Evolutionary conservation across 2,888 invertebrate species (phyloP).

Genomic region (Drosophila tripunctata): DNA sequence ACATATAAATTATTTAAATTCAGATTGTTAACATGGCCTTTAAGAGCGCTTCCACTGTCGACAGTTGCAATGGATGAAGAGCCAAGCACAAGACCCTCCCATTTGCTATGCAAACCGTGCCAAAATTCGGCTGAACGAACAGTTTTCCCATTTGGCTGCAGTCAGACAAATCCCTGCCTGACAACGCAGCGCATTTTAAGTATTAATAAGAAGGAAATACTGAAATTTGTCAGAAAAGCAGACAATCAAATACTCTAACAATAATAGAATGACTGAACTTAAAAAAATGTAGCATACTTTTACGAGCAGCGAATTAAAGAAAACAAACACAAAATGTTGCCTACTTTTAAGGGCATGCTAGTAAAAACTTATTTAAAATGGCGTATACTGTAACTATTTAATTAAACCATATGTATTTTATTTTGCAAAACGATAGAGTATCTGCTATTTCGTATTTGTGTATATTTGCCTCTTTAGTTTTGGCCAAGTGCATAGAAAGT

Average conservation of each 20-base stretch:
- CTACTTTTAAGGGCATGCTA: not conserved
- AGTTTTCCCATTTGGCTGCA: conserved; percentile 64
- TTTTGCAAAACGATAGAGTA: not conserved
- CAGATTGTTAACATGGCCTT: conserved; percentile 15
- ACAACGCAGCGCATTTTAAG: conserved; percentile 64
- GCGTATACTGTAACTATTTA: not conserved
- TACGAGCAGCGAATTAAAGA: not conserved
- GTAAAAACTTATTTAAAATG: not conserved
- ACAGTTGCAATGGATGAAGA: conserved; percentile 5
- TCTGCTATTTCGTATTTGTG: not conserved
- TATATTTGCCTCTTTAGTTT: not conserved
- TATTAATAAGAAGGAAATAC: conserved; percentile 55
- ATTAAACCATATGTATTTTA: not conserved
- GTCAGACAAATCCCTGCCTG: conserved; percentile 67
- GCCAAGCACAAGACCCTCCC: conserved; percentile 4
- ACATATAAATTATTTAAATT: conserved; percentile 14
- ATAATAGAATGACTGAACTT: not conserved
- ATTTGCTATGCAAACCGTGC: conserved; percentile 60
- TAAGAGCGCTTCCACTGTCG: conserved; percentile 11
- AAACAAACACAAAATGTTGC: not conserved
- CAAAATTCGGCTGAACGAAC: conserved; percentile 49
- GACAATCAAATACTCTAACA: conserved; percentile 22
- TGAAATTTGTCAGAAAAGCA: not conserved
- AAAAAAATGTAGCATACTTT: not conserved
- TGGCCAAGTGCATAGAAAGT: conserved; percentile 50